Evolutionary conservation across 2,888 invertebrate species (phyloP).

Genomic region (Vannuccia rotundouncinata): DNA sequence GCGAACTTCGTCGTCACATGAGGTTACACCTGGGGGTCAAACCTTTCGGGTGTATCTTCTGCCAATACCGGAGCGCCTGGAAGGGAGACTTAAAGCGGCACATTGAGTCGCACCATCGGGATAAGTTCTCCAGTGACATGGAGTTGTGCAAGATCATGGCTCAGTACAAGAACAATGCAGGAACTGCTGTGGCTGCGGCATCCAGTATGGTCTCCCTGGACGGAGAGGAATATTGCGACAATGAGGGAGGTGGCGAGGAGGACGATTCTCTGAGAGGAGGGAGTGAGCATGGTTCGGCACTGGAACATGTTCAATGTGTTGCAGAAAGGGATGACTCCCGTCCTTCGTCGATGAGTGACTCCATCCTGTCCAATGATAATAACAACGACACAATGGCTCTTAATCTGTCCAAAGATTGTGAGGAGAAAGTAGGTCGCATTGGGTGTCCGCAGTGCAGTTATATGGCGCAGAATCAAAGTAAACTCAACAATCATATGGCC

Average conservation of each 20-base stretch:
- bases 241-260: not conserved
- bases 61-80: constrained; percentile 58
- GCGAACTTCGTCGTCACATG: constrained; percentile 58
- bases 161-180: constrained; percentile 39
- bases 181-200: constrained; percentile 16
- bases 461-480: constrained; percentile 56
- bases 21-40: constrained; percentile 56
- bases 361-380: not conserved
- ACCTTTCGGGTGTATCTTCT: constrained; percentile 58
- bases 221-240: not conserved
- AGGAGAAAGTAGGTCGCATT: not conserved
- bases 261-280: not conserved
- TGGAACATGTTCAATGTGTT: not conserved
- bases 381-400: not conserved
- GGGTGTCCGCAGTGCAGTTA: constrained; percentile 63
- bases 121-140: constrained; percentile 44
- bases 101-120: constrained; percentile 57
- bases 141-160: constrained; percentile 45
- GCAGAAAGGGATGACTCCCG: not conserved
- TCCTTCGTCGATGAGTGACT: not conserved
- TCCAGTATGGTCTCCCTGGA: not conserved
- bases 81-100: constrained; percentile 59
- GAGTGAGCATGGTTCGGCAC: not conserved
- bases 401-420: not conserved
- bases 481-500: constrained; percentile 58